Evolutionary conservation across 2,113 vertebrate genomes (phyloP), one percentile per base, ranked within the genome.

Genomic region (Lasiurus borealis): DNA sequence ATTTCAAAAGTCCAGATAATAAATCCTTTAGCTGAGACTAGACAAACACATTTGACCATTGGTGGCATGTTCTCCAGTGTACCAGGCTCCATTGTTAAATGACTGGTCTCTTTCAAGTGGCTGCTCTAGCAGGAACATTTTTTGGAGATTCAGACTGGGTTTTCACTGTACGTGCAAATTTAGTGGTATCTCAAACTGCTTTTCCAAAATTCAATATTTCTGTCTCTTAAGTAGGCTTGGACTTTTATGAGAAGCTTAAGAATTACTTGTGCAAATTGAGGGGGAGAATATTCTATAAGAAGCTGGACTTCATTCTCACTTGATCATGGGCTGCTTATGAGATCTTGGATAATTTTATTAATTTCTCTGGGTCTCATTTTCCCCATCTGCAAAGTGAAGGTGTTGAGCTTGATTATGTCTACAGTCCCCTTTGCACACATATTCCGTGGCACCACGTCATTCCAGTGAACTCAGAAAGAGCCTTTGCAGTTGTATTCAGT

Each of bases 351-450:
- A 95, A 91, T 40, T 94, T 80, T 46, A 85, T 83, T 94, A 69
- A 91, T 71, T 93, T 91, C 25, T 83, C 64, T 19, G 44, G 46
- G 48, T 75, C 62, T 91, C 90, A 71, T 95, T 93, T 77, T 75
- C 40, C 64, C 44, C 40, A 57, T 86, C 16, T 81, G 57, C 54
- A 85, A 92, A 94, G 75, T 46, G 48, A 86, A 13, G 10, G 10
- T 73, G 25, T 93, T 85, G n/a, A 83, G 44, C 77, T 77, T 77
- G 59, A 82, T 90, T 68, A 77, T 90, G 27, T 94, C 82, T 44
- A 36, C 1, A 62, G 62, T 77, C 8, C 23, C 19, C 93, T 80
- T 84, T 18, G n/a, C n/a, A 94, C 73, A 88, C 85, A 81, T 59
- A 48, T 77, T 62, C 72, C 76, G 82, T 84, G 52, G 57, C 83